These are phyloP conservation scores for Astyanax mexicanus DNA, from an alignment of 2,797 vertebrate genomes.

Conservation along the genomic window DNA sequence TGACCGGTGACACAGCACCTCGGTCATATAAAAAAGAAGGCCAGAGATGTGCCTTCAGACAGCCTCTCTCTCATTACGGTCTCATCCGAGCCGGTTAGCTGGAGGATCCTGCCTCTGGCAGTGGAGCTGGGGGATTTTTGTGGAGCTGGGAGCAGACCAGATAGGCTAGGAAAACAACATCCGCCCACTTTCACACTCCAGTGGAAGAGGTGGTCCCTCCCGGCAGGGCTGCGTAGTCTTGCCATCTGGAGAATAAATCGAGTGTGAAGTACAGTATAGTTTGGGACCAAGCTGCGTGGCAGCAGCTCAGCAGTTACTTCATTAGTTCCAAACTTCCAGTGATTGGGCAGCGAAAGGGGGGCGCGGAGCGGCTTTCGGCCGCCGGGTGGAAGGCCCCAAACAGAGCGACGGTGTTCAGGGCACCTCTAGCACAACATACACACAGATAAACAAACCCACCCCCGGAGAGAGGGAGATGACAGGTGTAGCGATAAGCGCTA, in stretches of 20 bases:
- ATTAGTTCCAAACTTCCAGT: conserved; percentile 99
- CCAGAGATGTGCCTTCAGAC: conserved; percentile 23
- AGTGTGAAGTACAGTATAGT: conserved; percentile 99
- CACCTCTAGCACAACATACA: conserved; percentile 64
- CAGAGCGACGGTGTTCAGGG: conserved; percentile 50
- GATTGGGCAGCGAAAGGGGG: conserved; percentile 79
- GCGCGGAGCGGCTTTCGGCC: conserved; percentile 63
- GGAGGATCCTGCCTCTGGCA: conserved; percentile 51
- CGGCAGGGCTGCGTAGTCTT: conserved; percentile 87
- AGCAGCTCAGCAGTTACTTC: conserved; percentile 98
- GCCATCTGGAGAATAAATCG: conserved; percentile 99
- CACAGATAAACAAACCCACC: conserved; percentile 80
- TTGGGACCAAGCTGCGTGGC: conserved; percentile 97
- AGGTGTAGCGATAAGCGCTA: conserved; percentile 82
- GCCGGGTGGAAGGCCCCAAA: conserved; percentile 50
- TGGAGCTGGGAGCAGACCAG: conserved; percentile 79
- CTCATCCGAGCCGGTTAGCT: conserved; percentile 69
- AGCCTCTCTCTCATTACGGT: conserved; percentile 68
- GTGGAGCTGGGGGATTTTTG: conserved; percentile 62
- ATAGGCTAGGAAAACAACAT: conserved; percentile 90
- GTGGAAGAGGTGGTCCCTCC: conserved; percentile 91
- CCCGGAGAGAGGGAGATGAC: conserved; percentile 72
- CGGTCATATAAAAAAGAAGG: conserved; percentile 9
- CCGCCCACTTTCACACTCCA: conserved; percentile 91
- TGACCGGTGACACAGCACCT: conserved; percentile 56